Evolutionary conservation across 2,888 invertebrate genomes (phyloP).

Genomic region (Synanthedon vespiformis): DNA sequence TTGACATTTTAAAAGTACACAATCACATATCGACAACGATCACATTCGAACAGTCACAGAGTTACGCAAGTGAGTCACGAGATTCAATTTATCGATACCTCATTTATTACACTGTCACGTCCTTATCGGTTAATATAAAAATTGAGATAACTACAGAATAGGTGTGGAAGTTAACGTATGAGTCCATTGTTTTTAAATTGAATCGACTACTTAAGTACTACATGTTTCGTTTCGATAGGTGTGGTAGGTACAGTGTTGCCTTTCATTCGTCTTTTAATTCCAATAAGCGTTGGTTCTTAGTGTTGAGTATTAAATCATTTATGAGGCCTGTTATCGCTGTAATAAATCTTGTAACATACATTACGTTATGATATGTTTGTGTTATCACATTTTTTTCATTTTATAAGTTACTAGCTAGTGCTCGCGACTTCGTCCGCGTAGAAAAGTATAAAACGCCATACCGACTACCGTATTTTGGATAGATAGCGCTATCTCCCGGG

Average conservation of each 20-base stretch:
- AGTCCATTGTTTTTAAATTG: slow-evolving; percentile 15
- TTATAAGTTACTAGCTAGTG: no score
- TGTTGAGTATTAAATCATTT: not conserved
- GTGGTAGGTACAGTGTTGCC: not conserved
- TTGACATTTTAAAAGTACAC: slow-evolving; percentile 8
- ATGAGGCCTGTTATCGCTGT: not conserved
- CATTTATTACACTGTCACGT: slow-evolving; percentile 23
- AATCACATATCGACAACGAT: not conserved
- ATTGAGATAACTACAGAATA: slow-evolving; percentile 19
- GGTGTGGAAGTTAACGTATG: slow-evolving; percentile 27
- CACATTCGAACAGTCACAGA: not conserved
- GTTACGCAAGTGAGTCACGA: not conserved
- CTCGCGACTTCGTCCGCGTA: no score
- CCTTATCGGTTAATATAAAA: slow-evolving; percentile 21
- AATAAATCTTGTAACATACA: not conserved
- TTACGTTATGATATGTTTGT: no score
- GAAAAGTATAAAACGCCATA: no score
- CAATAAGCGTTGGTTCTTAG: not conserved
- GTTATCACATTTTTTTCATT: no score
- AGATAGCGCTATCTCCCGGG: no score
- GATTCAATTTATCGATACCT: slow-evolving; percentile 21
- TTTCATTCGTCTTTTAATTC: not conserved
- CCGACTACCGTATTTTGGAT: no score
- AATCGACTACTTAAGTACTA: slow-evolving; percentile 6
- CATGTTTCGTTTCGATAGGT: not conserved